Percentiles rank a stretch among this genome's conserved stretches.
These are phyloP conservation scores for Plutella xylostella DNA, from an alignment of 2,888 invertebrate genomes.

Conservation along the genomic window DNA sequence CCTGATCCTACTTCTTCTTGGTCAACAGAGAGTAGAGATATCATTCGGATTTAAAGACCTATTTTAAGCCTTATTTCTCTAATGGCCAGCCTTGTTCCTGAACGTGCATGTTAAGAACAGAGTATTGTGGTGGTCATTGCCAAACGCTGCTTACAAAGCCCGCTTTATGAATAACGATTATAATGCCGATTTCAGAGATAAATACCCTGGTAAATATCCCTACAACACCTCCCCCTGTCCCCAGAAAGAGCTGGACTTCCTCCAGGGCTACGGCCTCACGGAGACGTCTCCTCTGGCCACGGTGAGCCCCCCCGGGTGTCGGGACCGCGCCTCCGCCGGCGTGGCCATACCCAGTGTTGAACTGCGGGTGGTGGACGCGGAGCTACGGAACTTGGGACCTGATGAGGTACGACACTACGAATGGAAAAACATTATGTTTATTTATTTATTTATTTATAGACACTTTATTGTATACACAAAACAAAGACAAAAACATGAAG, in stretches of 20 bases:
- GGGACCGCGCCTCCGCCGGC: constrained; percentile 57
- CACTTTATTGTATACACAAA: not conserved
- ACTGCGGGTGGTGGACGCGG: constrained; percentile 67
- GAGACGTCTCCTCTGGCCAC: constrained; percentile 73
- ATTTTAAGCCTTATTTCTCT: not conserved
- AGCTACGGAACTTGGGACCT: constrained; percentile 60
- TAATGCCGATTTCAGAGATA: too few species aligned
- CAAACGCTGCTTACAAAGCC: too few species aligned
- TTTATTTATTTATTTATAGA: too few species aligned
- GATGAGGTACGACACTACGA: constrained; percentile 38
- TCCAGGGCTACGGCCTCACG: constrained; percentile 77
- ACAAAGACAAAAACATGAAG: not conserved
- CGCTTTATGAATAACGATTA: not conserved
- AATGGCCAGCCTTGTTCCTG: not conserved
- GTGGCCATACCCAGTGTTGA: constrained; percentile 69
- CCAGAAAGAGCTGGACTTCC: constrained; percentile 33
- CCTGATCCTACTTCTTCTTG: not conserved
- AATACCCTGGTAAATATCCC: not conserved
- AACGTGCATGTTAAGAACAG: not conserved
- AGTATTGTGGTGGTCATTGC: not conserved
- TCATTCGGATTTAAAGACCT: not conserved
- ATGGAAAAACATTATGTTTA: too few species aligned
- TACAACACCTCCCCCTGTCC: constrained; percentile 11
- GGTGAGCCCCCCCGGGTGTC: constrained; percentile 28
- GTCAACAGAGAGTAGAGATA: not conserved